A percentile compares a stretch with the other conserved stretches of the same genome.
These are phyloP conservation scores for Brotogeris chrysoptera DNA, from an alignment of 2,797 vertebrate genomes.

Conservation along the genomic window DNA sequence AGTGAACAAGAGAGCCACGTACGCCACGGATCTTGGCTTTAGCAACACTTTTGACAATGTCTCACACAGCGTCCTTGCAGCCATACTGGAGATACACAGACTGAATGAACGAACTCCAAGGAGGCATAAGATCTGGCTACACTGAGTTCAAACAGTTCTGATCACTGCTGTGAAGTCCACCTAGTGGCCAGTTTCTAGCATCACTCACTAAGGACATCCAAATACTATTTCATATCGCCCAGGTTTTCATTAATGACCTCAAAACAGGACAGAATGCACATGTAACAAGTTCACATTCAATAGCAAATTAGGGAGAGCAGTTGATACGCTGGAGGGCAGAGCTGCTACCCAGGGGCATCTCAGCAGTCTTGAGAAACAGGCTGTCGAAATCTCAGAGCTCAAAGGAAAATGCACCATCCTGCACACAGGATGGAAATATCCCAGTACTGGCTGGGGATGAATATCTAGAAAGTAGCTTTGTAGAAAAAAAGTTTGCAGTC, in stretches of 20 bases:
- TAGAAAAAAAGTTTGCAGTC: neutral
- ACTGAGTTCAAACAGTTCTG: neutral
- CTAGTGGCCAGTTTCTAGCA: neutral
- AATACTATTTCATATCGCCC: neutral
- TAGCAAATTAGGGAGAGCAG: neutral
- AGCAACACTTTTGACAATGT: neutral
- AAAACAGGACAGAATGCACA: neutral
- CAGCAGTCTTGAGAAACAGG: neutral
- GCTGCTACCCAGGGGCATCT: neutral
- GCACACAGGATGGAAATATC: neutral
- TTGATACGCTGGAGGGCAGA: fast-evolving
- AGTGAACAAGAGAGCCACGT: fast-evolving
- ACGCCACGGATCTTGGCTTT: neutral
- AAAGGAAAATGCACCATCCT: neutral
- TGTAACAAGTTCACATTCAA: neutral
- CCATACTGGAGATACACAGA: fast-evolving
- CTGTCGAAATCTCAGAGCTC: neutral
- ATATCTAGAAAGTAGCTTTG: neutral
- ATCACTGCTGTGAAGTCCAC: neutral
- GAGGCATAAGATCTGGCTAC: neutral
- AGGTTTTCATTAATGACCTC: neutral
- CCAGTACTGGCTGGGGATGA: neutral
- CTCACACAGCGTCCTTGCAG: neutral
- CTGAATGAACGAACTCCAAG: neutral
- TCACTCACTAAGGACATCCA: neutral